A percentile compares a stretch with the other conserved stretches of the same genome.
These are phyloP conservation scores for Psophia crepitans DNA, from an alignment of 2,113 vertebrate species.

Conservation along the genomic window DNA sequence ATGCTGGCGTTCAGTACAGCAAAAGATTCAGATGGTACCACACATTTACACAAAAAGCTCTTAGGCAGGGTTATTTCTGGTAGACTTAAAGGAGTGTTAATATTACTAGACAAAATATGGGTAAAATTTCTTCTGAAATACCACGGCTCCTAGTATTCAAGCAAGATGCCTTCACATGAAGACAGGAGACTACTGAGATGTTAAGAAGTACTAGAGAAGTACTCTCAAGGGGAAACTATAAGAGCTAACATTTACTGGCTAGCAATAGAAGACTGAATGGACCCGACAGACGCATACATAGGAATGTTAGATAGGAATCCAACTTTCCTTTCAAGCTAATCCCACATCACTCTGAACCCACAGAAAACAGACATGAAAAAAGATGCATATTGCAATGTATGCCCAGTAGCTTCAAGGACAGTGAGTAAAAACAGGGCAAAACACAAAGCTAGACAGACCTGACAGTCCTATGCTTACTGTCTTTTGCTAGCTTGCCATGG, in stretches of 20 bases:
- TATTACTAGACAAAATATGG: background rate
- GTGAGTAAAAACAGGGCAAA: background rate
- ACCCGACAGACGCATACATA: background rate
- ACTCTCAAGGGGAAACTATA: background rate
- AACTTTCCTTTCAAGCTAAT: background rate
- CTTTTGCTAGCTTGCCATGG: background rate
- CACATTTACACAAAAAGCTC: background rate
- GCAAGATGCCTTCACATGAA: background rate
- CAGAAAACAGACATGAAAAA: background rate
- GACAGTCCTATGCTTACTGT: background rate
- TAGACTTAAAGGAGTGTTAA: background rate
- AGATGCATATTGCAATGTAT: background rate
- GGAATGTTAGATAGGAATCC: background rate
- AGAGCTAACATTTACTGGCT: background rate
- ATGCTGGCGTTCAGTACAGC: background rate
- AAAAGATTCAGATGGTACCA: background rate
- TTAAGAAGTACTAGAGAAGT: background rate
- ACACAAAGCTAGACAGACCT: background rate
- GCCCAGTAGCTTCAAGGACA: background rate
- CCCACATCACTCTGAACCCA: background rate
- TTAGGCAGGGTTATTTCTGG: background rate
- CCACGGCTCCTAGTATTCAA: fast-evolving
- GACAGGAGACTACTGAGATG: background rate
- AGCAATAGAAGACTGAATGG: background rate
- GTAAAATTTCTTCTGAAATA: background rate